Evolutionary conservation across 2,797 vertebrate species (phyloP).

Genomic region (Chiloscyllium punctatum): DNA sequence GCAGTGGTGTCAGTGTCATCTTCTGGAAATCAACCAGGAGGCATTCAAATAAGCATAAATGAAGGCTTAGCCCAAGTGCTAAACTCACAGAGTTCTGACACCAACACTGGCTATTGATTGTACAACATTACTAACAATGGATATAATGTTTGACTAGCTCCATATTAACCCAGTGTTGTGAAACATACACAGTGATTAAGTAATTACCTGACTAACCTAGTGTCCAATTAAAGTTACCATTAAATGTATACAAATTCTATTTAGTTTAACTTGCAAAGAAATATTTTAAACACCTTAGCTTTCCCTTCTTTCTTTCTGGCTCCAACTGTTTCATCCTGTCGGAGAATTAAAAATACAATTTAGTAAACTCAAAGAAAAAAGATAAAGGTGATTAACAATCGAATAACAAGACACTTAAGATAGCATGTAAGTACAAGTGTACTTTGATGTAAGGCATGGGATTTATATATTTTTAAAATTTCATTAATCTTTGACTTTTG

Average conservation of each 20-base stretch:
- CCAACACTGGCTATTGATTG: not conserved
- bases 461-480: no score
- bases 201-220: not conserved
- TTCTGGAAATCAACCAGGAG: not conserved
- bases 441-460: no score
- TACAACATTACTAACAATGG: not conserved
- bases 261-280: not conserved
- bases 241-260: not conserved
- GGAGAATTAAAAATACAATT: not conserved
- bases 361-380: not conserved
- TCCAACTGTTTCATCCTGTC: constrained; percentile 28
- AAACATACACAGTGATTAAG: not conserved
- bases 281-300: constrained; percentile 10
- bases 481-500: no score
- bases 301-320: constrained; percentile 8
- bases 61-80: no score
- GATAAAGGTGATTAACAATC: not conserved
- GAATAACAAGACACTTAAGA: not conserved
- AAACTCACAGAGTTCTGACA: not conserved
- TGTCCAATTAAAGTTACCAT: not conserved
- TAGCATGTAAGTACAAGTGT: not conserved
- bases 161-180: not conserved
- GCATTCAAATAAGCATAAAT: not conserved
- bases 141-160: not conserved
- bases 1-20: not conserved